These are phyloP conservation scores for Nibea albiflora DNA, from an alignment of 2,113 vertebrate genomes.

Conservation along the genomic window DNA sequence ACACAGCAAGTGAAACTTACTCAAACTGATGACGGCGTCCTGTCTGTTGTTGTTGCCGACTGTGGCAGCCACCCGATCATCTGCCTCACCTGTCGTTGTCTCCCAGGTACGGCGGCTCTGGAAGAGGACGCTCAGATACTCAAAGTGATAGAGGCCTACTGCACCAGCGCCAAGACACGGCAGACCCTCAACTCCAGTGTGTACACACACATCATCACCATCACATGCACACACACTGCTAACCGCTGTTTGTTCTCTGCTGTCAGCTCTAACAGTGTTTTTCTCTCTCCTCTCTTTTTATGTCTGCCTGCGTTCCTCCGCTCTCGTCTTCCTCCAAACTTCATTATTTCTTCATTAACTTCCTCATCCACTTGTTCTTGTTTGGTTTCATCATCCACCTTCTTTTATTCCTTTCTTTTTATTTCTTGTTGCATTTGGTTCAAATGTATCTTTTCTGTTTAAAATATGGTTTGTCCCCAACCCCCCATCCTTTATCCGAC, in stretches of 20 bases:
- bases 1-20: no score
- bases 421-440: conserved; percentile 15
- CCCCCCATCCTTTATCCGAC: background rate
- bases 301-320: conserved; percentile 31
- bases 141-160: conserved; percentile 99
- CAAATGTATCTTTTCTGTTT: background rate
- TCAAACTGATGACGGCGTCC: no score
- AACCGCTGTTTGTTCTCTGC: conserved; percentile 58
- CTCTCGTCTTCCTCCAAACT: conserved; percentile 26
- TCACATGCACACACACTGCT: background rate
- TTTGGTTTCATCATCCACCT: background rate
- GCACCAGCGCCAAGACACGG: conserved; percentile 97
- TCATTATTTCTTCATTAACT: background rate
- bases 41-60: no score
- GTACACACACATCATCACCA: conserved; percentile 47
- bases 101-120: conserved; percentile 93
- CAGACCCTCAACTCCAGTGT: conserved; percentile 99
- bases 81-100: background rate
- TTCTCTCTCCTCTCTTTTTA: conserved; percentile 83
- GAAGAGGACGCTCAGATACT: conserved; percentile 99
- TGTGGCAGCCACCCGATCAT: no score
- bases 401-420: background rate
- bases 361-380: background rate
- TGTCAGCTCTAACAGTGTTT: conserved; percentile 89
- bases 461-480: conserved; percentile 25